A percentile compares a stretch with the other conserved stretches of the same genome.
phyloP scores from a whole-genome alignment of 2,888 invertebrate genomes.

The Acanthoscelides obtectus region DNA sequence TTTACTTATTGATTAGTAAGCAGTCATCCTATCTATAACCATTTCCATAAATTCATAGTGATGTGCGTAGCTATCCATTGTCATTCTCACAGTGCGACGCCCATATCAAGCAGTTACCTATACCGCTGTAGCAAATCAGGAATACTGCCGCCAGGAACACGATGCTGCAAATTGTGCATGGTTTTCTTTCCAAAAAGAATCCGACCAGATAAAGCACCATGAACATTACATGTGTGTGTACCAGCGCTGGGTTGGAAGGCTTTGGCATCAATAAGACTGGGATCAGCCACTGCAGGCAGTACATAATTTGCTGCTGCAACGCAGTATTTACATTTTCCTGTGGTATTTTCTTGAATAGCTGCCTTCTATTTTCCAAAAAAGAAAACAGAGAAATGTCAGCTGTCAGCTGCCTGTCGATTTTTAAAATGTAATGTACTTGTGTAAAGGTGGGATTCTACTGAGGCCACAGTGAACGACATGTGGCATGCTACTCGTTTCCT shows the following conservation, averaged over 20 bases:
- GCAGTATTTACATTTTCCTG: neutral
- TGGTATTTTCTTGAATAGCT: too few relatives aligned
- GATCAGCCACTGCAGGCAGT: constrained; percentile 96
- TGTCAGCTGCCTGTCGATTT: too few relatives aligned
- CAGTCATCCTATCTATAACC: neutral
- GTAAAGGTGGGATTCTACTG: too few relatives aligned
- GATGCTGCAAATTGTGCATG: constrained; percentile 94
- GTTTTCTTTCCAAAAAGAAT: constrained; percentile 94
- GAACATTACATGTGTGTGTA: constrained; percentile 96
- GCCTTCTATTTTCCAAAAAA: too few relatives aligned
- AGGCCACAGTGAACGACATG: too few relatives aligned
- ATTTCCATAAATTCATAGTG: neutral
- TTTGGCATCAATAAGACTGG: constrained; percentile 96
- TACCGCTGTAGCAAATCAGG: constrained; percentile 92
- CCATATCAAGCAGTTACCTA: constrained; percentile 94
- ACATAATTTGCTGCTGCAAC: constrained; percentile 59
- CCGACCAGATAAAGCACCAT: constrained; percentile 94
- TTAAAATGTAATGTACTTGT: too few relatives aligned
- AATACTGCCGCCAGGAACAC: constrained; percentile 92
- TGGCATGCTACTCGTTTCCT: too few relatives aligned
- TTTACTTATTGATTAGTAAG: neutral
- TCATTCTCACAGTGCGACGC: constrained; percentile 69
- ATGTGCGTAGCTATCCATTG: constrained; percentile 40
- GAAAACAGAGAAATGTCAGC: too few relatives aligned
- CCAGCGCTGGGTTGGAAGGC: constrained; percentile 91